phyloP scores from a whole-genome alignment of 2,797 vertebrate genomes.

The Simalia tracyae region DNA sequence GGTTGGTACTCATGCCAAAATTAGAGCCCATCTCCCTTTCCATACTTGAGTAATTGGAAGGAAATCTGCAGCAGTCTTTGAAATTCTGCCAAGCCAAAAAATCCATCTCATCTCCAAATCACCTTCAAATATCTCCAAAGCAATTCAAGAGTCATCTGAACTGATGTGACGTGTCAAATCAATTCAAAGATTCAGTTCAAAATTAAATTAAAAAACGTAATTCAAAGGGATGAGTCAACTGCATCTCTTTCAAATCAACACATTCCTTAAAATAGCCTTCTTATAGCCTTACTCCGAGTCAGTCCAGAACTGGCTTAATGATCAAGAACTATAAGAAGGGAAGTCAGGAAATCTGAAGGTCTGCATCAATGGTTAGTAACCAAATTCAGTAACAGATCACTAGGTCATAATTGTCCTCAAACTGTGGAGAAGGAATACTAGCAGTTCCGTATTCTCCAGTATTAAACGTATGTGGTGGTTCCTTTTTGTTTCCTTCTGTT shows the following conservation, averaged over 20 bases:
- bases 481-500: neutral
- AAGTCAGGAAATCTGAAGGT: neutral
- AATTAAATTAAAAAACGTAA: neutral
- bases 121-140: neutral
- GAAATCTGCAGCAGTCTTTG: neutral
- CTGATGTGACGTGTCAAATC: neutral
- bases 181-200: neutral
- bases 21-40: neutral
- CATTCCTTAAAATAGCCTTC: neutral
- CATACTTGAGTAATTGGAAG: neutral
- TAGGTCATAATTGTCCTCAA: neutral
- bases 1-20: neutral
- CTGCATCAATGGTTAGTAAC: neutral
- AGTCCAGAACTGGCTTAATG: neutral
- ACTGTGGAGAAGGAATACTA: neutral
- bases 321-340: neutral
- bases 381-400: neutral
- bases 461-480: neutral
- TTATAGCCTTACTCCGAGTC: neutral
- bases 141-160: neutral
- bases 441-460: no score
- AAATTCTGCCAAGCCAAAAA: neutral
- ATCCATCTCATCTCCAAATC: neutral
- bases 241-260: neutral
- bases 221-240: neutral